phyloP scores from a whole-genome alignment of 2,797 vertebrate genomes.

The Agapornis canus region DNA sequence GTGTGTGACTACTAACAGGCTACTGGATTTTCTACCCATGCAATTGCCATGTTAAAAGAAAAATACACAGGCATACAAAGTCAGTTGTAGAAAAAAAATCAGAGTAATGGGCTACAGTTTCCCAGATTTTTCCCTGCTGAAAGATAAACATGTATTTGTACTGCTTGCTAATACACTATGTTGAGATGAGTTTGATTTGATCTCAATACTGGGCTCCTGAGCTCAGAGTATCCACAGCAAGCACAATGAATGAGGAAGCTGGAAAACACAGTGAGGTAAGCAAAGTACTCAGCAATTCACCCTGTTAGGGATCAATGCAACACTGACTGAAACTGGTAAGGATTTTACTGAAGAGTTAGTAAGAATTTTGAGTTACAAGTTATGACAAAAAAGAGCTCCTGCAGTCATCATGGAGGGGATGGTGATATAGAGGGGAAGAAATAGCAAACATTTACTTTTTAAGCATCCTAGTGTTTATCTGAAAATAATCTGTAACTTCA shows the following conservation, averaged over 20 bases:
- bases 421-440: not conserved
- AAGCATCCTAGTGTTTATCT: not conserved
- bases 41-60: not conserved
- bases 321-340: not conserved
- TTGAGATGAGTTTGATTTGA: not conserved
- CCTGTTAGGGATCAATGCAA: not conserved
- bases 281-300: not conserved
- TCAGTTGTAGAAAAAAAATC: not conserved
- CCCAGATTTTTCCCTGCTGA: not conserved
- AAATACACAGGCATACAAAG: not conserved
- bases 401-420: not conserved
- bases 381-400: not conserved
- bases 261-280: not conserved
- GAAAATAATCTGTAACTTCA: not conserved
- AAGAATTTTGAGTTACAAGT: not conserved
- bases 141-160: not conserved
- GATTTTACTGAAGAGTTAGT: not conserved
- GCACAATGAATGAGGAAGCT: fast-evolving
- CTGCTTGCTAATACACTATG: not conserved
- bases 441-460: not conserved
- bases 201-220: not conserved
- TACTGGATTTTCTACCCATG: not conserved
- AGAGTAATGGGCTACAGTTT: not conserved
- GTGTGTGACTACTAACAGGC: not conserved
- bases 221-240: not conserved